Conservation (phyloP, 2,113 vertebrate genomes). For the Zingel zingel region DNA sequence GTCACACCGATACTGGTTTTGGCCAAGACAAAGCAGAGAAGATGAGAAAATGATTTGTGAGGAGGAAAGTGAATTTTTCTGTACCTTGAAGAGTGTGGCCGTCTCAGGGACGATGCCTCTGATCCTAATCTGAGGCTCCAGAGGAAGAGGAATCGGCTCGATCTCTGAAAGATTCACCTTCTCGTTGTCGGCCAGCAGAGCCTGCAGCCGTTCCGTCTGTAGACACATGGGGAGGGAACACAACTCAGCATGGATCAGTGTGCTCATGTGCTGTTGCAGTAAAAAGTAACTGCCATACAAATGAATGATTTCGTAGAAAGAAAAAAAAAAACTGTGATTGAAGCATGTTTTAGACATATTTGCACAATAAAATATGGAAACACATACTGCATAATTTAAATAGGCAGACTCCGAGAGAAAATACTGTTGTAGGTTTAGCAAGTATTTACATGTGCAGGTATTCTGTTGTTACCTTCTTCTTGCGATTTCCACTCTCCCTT, state of each 20-base stretch:
- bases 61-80: not conserved
- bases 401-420: not conserved
- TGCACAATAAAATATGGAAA: not conserved
- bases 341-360: too few relatives aligned
- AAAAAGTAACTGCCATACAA: not conserved
- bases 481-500: constrained; percentile 97
- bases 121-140: constrained; percentile 97
- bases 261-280: not conserved
- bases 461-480: constrained; percentile 90
- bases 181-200: constrained; percentile 95
- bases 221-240: constrained; percentile 5
- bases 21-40: not conserved
- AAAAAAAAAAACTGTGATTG: too few relatives aligned
- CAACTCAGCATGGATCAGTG: constrained; percentile 4
- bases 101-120: constrained; percentile 96
- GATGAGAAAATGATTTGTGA: too few relatives aligned
- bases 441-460: not conserved
- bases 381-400: not conserved
- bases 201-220: constrained; percentile 95
- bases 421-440: not conserved
- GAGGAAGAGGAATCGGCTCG: constrained; percentile 95
- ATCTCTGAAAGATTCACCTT: constrained; percentile 97
- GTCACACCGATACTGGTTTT: not conserved
- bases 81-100: constrained; percentile 97
- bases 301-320: not conserved